Evolutionary conservation across 2,113 vertebrate genomes (phyloP), one percentile per base, ranked within the genome.

Genomic region (Dipodomys ordii): DNA sequence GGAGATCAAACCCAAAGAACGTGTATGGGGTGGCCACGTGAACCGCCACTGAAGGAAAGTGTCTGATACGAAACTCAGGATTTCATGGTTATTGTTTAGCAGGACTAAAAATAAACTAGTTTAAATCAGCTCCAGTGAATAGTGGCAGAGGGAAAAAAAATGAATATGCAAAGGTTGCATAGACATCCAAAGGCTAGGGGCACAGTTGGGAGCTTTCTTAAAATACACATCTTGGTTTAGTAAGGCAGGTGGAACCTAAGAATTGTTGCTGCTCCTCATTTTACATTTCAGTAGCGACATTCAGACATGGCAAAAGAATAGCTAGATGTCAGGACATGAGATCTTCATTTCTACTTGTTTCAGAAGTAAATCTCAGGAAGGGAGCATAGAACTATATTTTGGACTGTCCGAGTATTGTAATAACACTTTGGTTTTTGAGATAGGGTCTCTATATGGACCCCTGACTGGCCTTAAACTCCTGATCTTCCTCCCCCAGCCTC

Each of bases 1-100:
- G 83, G 60, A 91, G 65, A 73, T 79, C 69, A 90, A 90, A 83
- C 35, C 67, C 67, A 74, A 87, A 13, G 7, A 62, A 28, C 25
- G 19, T 25, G 16, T 78, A 68, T 32, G 3, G 20, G 20, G 20
- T 1, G 35, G 57, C 15, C 53, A 16, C 53, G 15, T 57, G 4
- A 57, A 64, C 19, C n/a, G 46, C 23, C 71, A 10, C 39, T 23
- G 35, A 67, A 74, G 25, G 67, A 65, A 62, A 16, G 67, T 28
- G 32, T 15, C 32, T 44, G 35, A 15, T 28, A 23, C 69, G 89
- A 68, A 57, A 57, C 15, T 57, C 53, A 57, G 9, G 12, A 22
- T 64, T 72, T 57, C 71, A 28, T 35, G 27, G 22, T 18, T 83
- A 27, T 44, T 53, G 30, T 44, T 83, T 79, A 64, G 64, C 28